Base-by-base conservation (phyloP, 2,797 vertebrate species). In the Aulostomus chinensis region DNA sequence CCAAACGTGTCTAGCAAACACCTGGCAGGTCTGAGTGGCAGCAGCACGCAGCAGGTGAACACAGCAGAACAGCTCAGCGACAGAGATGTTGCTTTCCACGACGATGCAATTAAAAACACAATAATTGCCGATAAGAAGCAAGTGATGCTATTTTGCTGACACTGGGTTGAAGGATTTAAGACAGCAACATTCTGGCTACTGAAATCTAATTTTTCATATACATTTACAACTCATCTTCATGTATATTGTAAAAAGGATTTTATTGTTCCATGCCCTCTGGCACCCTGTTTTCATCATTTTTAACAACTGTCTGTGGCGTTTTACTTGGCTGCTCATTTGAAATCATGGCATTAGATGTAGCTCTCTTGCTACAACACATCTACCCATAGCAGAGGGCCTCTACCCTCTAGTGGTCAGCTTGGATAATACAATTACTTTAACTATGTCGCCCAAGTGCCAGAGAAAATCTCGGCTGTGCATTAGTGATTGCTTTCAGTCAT, bases 41-140 rank as follows among this genome's bases (percentile, higher is more conserved):
- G 72, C 49, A 9, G 54, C 35, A 7, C 18, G 17, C 49, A 46
- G 22, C 4, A 60, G 46, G 14, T 1, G 14, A 62, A 68, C 49
- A 15, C 62, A 5, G 52, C 42, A 12, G 52, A 58, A 58, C 51
- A 2, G 0, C 2, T 72, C 81, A 81, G 38, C 80, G 86, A 76
- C 78, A 41, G 67, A 40, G 57, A 73, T 56, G 68, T 57, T 30
- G 12, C 61, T 56, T 68, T 57, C 40, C 57, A 64, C 73, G 73
- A 79, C 78, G 74, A 58, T 37, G 59, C 80, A 82, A 86, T 88
- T 84, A 86, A 86, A 82, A 76, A 56, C 72, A 68, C 66, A 65
- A 53, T 85, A 73, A 84, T 78, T 70, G 68, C 43, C 64, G 43
- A 13, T 40, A 53, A 57, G 63, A 47, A 59, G 62, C 38, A 53